Evolutionary conservation across 2,113 vertebrate genomes (phyloP).

Genomic region (Bambusicola thoracicus): DNA sequence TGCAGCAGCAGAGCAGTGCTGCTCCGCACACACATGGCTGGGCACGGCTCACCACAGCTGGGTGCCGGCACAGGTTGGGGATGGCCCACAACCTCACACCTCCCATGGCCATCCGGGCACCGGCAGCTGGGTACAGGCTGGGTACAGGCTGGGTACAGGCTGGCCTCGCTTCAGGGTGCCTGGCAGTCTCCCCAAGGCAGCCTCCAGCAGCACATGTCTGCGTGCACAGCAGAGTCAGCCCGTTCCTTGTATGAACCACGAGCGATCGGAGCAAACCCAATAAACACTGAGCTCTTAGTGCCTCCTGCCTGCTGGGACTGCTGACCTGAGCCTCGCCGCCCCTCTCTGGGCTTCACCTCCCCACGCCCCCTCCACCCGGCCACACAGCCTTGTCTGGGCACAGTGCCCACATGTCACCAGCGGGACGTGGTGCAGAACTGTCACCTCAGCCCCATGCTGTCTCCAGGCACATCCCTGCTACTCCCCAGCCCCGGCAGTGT

Average conservation of each 20-base stretch:
- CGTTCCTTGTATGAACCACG: neutral
- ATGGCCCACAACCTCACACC: accelerated
- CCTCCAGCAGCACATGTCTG: neutral
- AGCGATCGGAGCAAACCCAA: neutral
- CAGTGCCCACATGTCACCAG: neutral
- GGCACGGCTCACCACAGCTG: neutral
- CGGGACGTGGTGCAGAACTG: too few species aligned
- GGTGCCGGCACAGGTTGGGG: neutral
- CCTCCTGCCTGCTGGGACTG: neutral
- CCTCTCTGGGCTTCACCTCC: accelerated
- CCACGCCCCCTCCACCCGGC: accelerated
- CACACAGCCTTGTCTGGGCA: neutral
- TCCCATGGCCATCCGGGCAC: accelerated
- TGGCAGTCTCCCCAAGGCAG: neutral
- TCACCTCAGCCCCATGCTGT: neutral
- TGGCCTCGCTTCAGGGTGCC: neutral
- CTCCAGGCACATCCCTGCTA: neutral
- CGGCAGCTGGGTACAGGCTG: neutral
- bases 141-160: neutral
- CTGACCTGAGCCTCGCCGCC: neutral
- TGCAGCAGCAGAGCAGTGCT: neutral
- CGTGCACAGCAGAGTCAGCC: neutral
- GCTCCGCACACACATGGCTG: accelerated
- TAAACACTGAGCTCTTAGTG: neutral
- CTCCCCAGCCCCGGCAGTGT: accelerated